phyloP scores from a whole-genome alignment of 2,113 vertebrate genomes.

The Melanerpes formicivorus region DNA sequence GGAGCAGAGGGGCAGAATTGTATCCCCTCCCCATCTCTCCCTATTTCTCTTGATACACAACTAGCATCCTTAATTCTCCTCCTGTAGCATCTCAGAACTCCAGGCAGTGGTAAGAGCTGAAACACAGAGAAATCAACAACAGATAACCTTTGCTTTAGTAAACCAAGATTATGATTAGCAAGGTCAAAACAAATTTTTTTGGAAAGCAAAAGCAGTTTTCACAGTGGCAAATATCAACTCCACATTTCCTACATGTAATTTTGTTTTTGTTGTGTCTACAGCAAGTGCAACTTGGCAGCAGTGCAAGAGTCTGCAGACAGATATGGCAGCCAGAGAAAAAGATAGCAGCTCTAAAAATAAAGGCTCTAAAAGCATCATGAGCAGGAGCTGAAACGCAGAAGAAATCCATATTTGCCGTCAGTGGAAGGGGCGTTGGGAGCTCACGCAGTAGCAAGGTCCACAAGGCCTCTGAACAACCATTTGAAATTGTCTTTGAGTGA shows the following conservation, averaged over 20 bases:
- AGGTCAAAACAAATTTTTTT: neutral
- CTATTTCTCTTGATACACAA: neutral
- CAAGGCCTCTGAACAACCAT: neutral
- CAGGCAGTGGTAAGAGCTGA: neutral
- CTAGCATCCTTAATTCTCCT: neutral
- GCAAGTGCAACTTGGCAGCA: constrained; percentile 58
- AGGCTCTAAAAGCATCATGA: constrained; percentile 15
- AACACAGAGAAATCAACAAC: neutral
- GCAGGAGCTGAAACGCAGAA: neutral
- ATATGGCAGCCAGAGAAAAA: constrained; percentile 50
- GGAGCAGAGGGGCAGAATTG: too few species aligned
- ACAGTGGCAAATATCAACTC: neutral
- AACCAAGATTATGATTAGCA: neutral
- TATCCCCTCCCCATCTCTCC: too few species aligned
- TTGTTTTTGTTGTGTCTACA: constrained; percentile 64
- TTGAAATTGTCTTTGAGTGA: neutral
- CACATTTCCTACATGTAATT: neutral
- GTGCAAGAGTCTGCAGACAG: constrained; percentile 39
- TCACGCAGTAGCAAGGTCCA: neutral
- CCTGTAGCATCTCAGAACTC: neutral
- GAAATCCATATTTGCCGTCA: neutral
- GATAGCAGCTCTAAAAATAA: constrained; percentile 68
- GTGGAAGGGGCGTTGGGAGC: neutral
- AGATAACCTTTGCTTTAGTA: neutral
- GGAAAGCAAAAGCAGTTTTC: neutral